Conservation (phyloP, 2,797 vertebrate species). For the Eulemur albifrons region DNA sequence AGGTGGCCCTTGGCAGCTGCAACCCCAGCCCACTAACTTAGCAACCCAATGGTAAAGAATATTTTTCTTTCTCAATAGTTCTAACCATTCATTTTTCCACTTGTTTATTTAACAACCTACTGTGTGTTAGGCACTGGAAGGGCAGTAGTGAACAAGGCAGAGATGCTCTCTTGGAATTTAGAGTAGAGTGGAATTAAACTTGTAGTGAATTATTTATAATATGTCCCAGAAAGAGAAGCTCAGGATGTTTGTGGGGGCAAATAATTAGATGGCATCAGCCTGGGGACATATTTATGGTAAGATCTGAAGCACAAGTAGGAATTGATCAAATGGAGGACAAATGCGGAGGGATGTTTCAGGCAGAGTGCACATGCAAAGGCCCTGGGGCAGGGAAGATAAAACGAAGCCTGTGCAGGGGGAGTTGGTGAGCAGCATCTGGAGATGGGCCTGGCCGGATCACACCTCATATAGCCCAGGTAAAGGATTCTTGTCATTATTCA, state of each 20-base stretch:
- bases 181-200: background rate
- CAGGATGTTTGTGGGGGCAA: background rate
- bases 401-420: background rate
- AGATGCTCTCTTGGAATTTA: background rate
- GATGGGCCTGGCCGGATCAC: background rate
- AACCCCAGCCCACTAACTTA: background rate
- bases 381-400: background rate
- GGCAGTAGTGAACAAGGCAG: background rate
- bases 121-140: background rate
- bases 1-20: background rate
- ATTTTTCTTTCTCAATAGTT: background rate
- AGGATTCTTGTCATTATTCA: background rate
- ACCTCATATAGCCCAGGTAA: background rate
- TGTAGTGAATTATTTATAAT: conserved; percentile 26
- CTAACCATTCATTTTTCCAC: background rate
- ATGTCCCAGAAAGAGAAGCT: background rate
- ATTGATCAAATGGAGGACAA: background rate
- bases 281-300: background rate
- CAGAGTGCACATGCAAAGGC: background rate
- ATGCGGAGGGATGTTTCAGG: background rate
- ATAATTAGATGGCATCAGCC: background rate
- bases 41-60: background rate
- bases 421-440: background rate
- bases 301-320: background rate
- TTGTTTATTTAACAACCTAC: background rate